Conservation (phyloP, 2,888 invertebrate species). For the Endomychus coccineus region DNA sequence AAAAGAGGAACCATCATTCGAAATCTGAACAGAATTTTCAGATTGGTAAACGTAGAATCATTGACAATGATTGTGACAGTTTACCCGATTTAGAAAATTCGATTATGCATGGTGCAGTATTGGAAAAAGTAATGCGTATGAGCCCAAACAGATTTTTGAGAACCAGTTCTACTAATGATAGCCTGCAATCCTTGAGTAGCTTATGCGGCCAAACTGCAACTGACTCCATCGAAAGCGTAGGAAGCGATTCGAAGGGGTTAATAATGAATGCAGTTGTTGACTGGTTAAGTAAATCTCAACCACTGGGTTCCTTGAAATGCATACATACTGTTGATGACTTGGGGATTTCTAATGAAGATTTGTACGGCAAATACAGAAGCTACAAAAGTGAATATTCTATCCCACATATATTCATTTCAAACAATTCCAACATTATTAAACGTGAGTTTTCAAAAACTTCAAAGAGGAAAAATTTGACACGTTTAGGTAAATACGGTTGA, state of each 20-base stretch:
- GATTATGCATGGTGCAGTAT: conserved; percentile 29
- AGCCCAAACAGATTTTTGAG: not conserved
- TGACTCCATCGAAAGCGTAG: not conserved
- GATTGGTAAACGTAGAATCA: too few species aligned
- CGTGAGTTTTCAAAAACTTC: too few species aligned
- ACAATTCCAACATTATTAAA: too few species aligned
- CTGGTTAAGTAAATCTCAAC: conserved; percentile 28
- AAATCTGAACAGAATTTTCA: too few species aligned
- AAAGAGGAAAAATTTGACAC: too few species aligned
- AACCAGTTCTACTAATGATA: too few species aligned
- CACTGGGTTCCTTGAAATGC: conserved; percentile 9
- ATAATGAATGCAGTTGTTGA: conserved; percentile 39
- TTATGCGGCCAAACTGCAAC: not conserved
- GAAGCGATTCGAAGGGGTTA: conserved; percentile 33
- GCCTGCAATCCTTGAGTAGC: too few species aligned
- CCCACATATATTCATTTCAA: too few species aligned
- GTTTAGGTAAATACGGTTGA: too few species aligned
- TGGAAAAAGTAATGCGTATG: not conserved
- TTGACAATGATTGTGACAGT: conserved; percentile 10
- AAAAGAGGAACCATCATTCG: conserved; percentile 33
- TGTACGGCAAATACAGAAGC: too few species aligned
- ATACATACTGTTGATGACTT: conserved; percentile 13
- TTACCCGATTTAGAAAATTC: conserved; percentile 13
- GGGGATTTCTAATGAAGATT: too few species aligned
- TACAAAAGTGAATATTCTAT: too few species aligned